Conservation (phyloP, 2,888 invertebrate genomes). For the Alsophila aescularia region DNA sequence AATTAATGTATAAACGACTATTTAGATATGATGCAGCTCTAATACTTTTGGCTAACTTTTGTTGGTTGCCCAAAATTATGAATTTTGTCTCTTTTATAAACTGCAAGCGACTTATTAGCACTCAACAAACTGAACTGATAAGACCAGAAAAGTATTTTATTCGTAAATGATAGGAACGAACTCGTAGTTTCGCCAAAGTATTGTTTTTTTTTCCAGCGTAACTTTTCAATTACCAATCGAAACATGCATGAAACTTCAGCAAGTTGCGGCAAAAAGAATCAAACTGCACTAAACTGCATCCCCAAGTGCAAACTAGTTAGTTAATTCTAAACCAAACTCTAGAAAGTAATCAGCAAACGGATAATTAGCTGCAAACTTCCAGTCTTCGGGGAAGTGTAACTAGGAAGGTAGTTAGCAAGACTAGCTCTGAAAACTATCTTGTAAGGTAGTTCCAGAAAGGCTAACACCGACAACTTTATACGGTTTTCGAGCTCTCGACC, state of each 20-base stretch:
- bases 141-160: too few relatives aligned
- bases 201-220: background rate
- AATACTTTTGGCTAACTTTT: too few relatives aligned
- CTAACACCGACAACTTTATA: constrained; percentile 4
- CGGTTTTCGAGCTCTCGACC: background rate
- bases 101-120: too few relatives aligned
- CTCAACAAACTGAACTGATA: too few relatives aligned
- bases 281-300: background rate
- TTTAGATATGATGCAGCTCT: too few relatives aligned
- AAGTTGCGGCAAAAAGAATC: background rate
- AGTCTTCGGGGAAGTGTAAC: background rate
- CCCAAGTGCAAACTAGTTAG: background rate
- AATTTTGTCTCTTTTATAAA: too few relatives aligned
- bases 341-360: constrained; percentile 6
- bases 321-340: constrained; percentile 4
- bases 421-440: background rate
- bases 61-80: too few relatives aligned
- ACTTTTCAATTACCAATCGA: background rate
- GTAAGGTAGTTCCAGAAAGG: background rate
- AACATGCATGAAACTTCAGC: background rate
- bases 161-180: too few relatives aligned
- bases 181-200: too few relatives aligned
- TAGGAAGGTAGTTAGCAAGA: background rate
- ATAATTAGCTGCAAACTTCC: background rate
- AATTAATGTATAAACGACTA: too few relatives aligned